Base-by-base conservation (phyloP, 2,888 invertebrate genomes). In the Tanaodytes sp. region DNA sequence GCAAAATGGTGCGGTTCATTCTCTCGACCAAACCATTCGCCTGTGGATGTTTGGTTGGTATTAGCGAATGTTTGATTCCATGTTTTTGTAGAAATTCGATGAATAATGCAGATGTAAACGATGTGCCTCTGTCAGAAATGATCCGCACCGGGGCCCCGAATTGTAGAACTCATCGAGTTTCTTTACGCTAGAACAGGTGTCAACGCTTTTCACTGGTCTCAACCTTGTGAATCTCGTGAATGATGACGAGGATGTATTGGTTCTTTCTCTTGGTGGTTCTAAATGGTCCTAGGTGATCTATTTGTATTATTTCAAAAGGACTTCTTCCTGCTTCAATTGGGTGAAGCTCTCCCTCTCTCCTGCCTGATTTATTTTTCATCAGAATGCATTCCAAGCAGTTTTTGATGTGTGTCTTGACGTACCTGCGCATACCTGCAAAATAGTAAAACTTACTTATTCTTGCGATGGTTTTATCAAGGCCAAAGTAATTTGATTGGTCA, bases 91-190 rank as follows among this genome's bases (percentile, higher is more conserved):
- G n/a, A n/a, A n/a, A n/a, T n/a, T n/a, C n/a, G n/a, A n/a, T n/a
- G n/a, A n/a, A n/a, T n/a, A n/a, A n/a, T n/a, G n/a, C 9, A 61
- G 71, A 23, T 2, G 71, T 75, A 19, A 73, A 76, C 2, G 57
- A 45, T 0, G 73, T 73, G 0, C 73, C 74, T 30, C 74, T 43
- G 18, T 73, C 74, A 1, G 45, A 46, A 1, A 76, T 58, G 1
- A 75, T 18, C 30, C 69, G 51, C 12, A 27, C 15, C 0, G 75
- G 76, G 1, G 74, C 73, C 33, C 74, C 75, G n/a, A 69, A 73
- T 19, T 61, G 37, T 2, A 61, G 14, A 77, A 75, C 2, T 59
- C 23, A 27, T 73, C 67, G 6, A 76, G 36, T 37, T 54, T 58
- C 6, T 31, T 40, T 1, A 77, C 36, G 1, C 59, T 66, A 1